Evolutionary conservation across 2,888 invertebrate genomes (phyloP).

Genomic region (Drosophila phalerata): DNA sequence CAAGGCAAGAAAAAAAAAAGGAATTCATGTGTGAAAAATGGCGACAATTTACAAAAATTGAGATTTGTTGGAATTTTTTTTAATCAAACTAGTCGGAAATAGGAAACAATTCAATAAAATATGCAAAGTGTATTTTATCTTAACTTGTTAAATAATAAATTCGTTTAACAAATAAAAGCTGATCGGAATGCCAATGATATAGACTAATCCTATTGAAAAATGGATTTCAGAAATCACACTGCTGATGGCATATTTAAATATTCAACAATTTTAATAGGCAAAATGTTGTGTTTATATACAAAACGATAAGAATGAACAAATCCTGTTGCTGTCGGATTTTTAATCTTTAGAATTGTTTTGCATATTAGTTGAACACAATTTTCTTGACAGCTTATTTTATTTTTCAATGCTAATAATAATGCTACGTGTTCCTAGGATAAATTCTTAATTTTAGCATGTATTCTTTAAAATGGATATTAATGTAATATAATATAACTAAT

Average conservation of each 20-base stretch:
- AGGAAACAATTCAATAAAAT: conserved; percentile 6
- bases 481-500: no score
- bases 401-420: conserved; percentile 3
- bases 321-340: not conserved
- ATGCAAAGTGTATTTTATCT: conserved; percentile 5
- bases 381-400: not conserved
- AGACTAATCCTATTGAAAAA: not conserved
- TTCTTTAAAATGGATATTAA: no score
- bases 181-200: not conserved
- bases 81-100: conserved; percentile 16
- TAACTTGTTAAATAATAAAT: conserved; percentile 1
- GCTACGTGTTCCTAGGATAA: no score
- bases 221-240: not conserved
- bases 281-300: not conserved
- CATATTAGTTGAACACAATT: conserved; percentile 4
- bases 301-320: not conserved
- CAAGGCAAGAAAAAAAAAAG: not conserved
- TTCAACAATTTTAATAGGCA: not conserved
- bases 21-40: not conserved
- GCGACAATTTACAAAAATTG: conserved; percentile 8
- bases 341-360: not conserved
- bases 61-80: not conserved
- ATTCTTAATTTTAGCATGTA: no score
- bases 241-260: not conserved
- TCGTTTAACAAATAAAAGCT: not conserved